Conservation (phyloP, 2,888 invertebrate genomes). For the Acanthosepion lycidas region DNA sequence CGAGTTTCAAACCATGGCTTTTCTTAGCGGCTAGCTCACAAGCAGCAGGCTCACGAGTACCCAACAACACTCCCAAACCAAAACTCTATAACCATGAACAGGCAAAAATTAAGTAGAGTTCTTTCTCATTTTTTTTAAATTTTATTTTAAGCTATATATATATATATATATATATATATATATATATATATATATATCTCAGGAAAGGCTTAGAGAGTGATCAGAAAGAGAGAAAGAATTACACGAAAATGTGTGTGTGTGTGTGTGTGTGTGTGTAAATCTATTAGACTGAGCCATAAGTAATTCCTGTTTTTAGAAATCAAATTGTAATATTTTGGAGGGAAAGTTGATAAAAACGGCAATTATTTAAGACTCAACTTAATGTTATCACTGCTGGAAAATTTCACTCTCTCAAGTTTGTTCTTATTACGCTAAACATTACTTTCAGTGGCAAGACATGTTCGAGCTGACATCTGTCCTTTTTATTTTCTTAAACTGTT, state of each 20-base stretch:
- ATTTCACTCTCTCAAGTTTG: no score
- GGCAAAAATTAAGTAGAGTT: neutral
- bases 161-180: no score
- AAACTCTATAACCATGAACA: conserved; percentile 24
- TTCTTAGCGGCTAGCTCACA: neutral
- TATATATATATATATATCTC: neutral
- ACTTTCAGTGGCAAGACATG: no score
- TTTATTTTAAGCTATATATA: neutral
- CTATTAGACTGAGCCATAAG: neutral
- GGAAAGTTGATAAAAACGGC: no score
- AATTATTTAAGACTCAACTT: no score
- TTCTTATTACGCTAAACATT: no score
- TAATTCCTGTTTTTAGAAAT: no score
- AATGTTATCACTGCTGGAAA: no score
- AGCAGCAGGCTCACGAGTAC: neutral
- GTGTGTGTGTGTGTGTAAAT: neutral
- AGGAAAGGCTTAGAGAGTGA: neutral
- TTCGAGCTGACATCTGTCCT: no score
- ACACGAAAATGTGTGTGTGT: neutral
- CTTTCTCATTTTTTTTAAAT: no score
- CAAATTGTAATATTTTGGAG: no score
- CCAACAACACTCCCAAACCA: neutral
- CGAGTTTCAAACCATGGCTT: neutral
- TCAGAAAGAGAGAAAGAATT: neutral
- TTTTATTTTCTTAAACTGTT: no score